These are phyloP conservation scores for Serinus canaria DNA, from an alignment of 2,113 vertebrate genomes.

Conservation along the genomic window DNA sequence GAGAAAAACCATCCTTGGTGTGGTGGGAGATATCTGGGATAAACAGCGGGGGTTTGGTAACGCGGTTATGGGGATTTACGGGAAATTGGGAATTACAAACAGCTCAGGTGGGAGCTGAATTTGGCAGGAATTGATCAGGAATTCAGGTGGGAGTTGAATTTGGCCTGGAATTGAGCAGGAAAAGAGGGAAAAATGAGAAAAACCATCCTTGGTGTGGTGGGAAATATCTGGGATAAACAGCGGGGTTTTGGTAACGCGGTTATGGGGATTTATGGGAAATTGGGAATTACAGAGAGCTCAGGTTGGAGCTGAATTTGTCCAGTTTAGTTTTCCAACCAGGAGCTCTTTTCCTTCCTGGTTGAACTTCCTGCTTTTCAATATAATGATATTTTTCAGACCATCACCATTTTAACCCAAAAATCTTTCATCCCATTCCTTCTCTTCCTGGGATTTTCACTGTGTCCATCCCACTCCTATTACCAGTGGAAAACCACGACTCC, in stretches of 20 bases:
- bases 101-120: too few relatives aligned
- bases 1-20: rapidly evolving
- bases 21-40: rapidly evolving
- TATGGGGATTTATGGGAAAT: rapidly evolving
- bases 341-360: background rate
- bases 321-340: background rate
- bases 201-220: rapidly evolving
- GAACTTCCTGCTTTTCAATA: background rate
- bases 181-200: background rate
- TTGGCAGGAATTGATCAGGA: too few relatives aligned
- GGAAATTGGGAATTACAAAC: too few relatives aligned
- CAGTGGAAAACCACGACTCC: background rate
- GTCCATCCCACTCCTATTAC: background rate
- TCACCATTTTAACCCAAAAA: background rate
- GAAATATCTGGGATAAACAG: rapidly evolving
- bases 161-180: background rate
- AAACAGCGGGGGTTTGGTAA: too few relatives aligned
- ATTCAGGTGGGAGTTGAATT: too few relatives aligned
- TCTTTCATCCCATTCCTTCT: rapidly evolving
- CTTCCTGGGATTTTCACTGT: background rate
- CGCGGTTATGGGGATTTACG: rapidly evolving
- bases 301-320: background rate
- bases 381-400: background rate
- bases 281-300: background rate
- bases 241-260: rapidly evolving